Conservation (phyloP, 1,140 invertebrate species). For the Pseudomyrmex pallidus region DNA sequence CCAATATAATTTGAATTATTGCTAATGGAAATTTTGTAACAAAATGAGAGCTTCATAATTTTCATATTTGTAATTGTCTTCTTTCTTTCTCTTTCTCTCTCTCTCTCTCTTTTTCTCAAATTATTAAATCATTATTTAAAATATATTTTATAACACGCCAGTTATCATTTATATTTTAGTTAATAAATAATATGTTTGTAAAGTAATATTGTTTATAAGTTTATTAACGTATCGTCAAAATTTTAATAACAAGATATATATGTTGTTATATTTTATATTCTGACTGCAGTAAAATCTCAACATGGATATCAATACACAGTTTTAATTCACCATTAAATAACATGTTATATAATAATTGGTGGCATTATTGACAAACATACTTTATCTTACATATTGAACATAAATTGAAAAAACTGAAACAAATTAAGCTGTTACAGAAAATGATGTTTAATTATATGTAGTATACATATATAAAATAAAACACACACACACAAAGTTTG, state of each 20-base stretch:
- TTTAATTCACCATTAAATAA: conserved; percentile 2
- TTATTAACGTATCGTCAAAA: background rate
- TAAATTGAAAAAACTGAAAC: conserved; percentile 28
- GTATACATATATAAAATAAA: background rate
- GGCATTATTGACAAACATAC: conserved; percentile 22
- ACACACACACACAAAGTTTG: background rate
- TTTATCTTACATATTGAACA: background rate
- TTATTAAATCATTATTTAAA: conserved; percentile 5
- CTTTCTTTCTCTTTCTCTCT: no score
- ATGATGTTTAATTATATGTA: conserved; percentile 2
- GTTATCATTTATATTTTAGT: background rate
- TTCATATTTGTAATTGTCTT: no score
- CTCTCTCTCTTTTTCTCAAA: no score
- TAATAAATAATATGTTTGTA: background rate
- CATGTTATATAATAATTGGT: background rate
- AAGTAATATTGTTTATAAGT: conserved; percentile 1
- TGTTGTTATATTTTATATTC: background rate
- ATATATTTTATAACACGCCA: background rate
- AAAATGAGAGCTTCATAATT: background rate
- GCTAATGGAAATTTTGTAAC: background rate
- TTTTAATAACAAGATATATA: conserved; percentile 20
- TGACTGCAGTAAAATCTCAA: background rate
- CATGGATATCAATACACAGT: background rate
- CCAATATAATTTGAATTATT: background rate
- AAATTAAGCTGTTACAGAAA: conserved; percentile 1